phyloP scores from a whole-genome alignment of 2,888 invertebrate genomes.

The Hesperia comma region DNA sequence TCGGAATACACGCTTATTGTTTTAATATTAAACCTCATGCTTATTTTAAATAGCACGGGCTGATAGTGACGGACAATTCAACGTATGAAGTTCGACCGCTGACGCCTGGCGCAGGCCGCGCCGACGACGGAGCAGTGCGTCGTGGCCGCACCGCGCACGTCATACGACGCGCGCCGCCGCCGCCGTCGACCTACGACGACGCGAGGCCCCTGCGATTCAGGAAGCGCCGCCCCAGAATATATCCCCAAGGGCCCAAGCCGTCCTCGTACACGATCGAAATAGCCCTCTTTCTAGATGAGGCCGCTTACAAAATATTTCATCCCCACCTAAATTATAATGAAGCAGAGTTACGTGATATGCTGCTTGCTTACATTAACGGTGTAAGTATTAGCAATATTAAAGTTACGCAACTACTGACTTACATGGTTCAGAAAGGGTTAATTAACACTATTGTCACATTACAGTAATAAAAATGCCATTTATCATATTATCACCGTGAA shows the following conservation, averaged over 20 bases:
- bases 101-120: conserved; percentile 64
- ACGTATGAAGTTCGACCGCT: conserved; percentile 89
- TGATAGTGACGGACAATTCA: conserved; percentile 86
- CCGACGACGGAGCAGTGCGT: conserved; percentile 59
- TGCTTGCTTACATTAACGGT: conserved; percentile 91
- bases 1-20: too few relatives aligned
- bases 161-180: conserved; percentile 81
- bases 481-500: too few relatives aligned
- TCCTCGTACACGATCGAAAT: conserved; percentile 86
- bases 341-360: conserved; percentile 87
- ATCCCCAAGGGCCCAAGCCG: conserved; percentile 55
- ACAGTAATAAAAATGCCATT: too few relatives aligned
- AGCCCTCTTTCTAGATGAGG: conserved; percentile 89
- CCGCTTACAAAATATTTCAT: conserved; percentile 88
- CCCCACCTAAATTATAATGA: conserved; percentile 87
- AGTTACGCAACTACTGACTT: too few relatives aligned
- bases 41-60: conserved; percentile 82
- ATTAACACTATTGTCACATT: too few relatives aligned
- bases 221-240: conserved; percentile 57
- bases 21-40: not conserved
- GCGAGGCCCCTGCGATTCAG: conserved; percentile 63
- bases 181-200: conserved; percentile 72
- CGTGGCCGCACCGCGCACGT: conserved; percentile 80
- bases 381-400: conserved; percentile 66
- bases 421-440: too few relatives aligned